phyloP scores from a whole-genome alignment of 2,888 invertebrate species.

The Philaethria dido region DNA sequence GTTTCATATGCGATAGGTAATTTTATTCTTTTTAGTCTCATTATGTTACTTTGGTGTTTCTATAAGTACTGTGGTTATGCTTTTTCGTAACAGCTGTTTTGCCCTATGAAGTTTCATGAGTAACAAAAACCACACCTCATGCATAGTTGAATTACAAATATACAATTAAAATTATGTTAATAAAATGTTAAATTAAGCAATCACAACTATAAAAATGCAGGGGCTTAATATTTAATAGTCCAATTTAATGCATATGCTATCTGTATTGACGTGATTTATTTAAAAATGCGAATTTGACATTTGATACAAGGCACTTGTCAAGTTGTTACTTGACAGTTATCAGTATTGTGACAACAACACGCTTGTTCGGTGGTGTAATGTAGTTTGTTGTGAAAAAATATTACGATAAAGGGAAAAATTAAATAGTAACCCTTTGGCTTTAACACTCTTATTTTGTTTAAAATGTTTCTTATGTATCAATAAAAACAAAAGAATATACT shows the following conservation, averaged over 20 bases:
- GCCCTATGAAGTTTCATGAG: neutral
- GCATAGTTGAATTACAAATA: neutral
- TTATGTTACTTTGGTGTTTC: no score
- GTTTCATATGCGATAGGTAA: no score
- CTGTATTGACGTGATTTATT: neutral
- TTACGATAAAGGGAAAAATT: conserved; percentile 5
- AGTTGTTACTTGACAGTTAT: neutral
- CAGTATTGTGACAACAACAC: conserved; percentile 6
- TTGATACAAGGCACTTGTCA: neutral
- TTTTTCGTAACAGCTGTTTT: neutral
- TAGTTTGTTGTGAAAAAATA: conserved; percentile 2
- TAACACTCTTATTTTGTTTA: neutral
- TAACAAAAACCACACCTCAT: neutral
- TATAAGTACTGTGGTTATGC: no score
- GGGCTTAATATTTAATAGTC: neutral
- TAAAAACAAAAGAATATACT: neutral
- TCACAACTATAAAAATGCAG: no score
- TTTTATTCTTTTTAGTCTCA: no score
- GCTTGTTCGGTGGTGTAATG: neutral
- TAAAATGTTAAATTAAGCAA: neutral
- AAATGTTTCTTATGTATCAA: neutral
- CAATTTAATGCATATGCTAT: neutral
- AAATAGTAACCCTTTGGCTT: neutral
- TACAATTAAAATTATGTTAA: neutral
- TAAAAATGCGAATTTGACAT: neutral